Conservation (phyloP, 2,113 vertebrate genomes). For the Damaliscus lunatus region DNA sequence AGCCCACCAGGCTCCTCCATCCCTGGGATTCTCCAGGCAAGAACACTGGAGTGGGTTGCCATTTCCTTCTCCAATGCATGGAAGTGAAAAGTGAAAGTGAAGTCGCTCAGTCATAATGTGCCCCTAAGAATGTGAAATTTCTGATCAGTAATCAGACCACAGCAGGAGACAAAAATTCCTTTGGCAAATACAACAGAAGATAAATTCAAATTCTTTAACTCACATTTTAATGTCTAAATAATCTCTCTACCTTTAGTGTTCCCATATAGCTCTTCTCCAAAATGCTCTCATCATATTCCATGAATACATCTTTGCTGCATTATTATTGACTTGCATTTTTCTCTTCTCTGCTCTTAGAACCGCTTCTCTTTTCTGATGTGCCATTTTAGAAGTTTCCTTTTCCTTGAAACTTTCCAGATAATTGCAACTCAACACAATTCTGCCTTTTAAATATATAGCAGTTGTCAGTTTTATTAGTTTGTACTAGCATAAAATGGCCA, state of each 20-base stretch:
- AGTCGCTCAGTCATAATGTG: not conserved
- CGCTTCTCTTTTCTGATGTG: not conserved
- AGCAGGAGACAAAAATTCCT: not conserved
- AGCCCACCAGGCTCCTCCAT: too few species aligned
- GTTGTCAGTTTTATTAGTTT: not conserved
- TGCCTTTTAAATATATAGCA: not conserved
- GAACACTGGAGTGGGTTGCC: too few species aligned
- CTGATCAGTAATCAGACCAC: not conserved
- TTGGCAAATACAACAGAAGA: not conserved
- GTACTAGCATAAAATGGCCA: not conserved
- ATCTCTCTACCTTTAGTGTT: not conserved
- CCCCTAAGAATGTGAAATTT: not conserved
- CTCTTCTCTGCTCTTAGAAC: not conserved
- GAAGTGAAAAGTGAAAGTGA: too few species aligned
- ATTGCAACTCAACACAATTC: not conserved
- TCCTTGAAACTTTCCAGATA: not conserved
- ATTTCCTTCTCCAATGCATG: too few species aligned
- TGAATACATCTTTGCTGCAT: not conserved
- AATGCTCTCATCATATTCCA: not conserved
- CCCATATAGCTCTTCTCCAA: not conserved
- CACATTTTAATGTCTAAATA: not conserved
- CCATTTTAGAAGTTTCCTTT: not conserved
- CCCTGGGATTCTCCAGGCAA: too few species aligned
- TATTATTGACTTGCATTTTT: not conserved
- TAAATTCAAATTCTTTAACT: not conserved